Conservation (phyloP, 2,888 invertebrate species). For the Brachypalpus laphriformis region DNA sequence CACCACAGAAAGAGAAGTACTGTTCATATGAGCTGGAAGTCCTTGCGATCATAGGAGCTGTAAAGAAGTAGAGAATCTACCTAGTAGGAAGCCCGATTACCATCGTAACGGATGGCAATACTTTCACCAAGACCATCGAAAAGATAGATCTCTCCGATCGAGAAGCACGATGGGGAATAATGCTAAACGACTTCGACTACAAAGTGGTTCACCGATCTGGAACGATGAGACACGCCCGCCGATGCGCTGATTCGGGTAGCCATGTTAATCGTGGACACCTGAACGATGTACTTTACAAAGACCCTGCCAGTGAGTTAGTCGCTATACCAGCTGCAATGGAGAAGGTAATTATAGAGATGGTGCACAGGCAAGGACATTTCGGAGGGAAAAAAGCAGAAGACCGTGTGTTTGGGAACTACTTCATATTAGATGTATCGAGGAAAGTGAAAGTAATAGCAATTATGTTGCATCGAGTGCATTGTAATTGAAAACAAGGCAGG, state of each 20-base stretch:
- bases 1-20: constrained; percentile 2
- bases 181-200: constrained; percentile 56
- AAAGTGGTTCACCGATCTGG: constrained; percentile 43
- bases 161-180: constrained; percentile 48
- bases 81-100: constrained; percentile 76
- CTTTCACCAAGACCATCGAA: constrained; percentile 77
- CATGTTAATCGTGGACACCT: constrained; percentile 15
- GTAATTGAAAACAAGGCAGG: no score
- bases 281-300: constrained; percentile 56
- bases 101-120: constrained; percentile 77
- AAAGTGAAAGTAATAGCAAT: no score
- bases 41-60: constrained; percentile 52
- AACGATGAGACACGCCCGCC: constrained; percentile 67
- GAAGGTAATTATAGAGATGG: no score
- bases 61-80: constrained; percentile 76
- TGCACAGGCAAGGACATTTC: not conserved
- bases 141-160: constrained; percentile 75
- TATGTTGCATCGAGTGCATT: no score
- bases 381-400: not conserved
- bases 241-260: constrained; percentile 44
- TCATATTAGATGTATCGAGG: no score
- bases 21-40: constrained; percentile 62
- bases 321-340: not conserved
- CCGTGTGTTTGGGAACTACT: not conserved
- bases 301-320: no score